Base-by-base conservation (phyloP, 1,140 invertebrate species). In the Hestina assimilis region DNA sequence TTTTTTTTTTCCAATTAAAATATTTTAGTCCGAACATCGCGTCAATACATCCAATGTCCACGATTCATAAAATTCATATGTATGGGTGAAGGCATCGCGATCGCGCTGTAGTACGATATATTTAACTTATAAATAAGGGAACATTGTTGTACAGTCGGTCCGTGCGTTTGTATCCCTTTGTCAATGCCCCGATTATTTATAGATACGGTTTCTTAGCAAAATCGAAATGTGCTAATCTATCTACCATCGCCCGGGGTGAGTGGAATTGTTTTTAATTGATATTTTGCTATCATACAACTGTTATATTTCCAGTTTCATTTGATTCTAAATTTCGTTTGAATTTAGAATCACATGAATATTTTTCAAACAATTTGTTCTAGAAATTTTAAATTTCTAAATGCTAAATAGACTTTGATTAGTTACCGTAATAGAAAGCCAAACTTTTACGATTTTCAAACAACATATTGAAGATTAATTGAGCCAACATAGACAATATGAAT, bases 21-120 rank as follows among this genome's bases (percentile, higher is more conserved):
- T 53, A 24, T 41, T 58, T 35, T 58, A 43, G 23, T 4, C 23
- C 7, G 0, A 55, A 41, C 15, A 60, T 12, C 56, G 12, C 31
- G 72, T 87, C 83, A 59, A 79, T 19, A 0, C 53, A 40, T 48
- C 23, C 52, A 4, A 3, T 73, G 59, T 60, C 40, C 69, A 48
- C 50, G 66, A 70, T 82, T 87, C 81, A 79, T 83, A 83, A 87
- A 83, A 87, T 79, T 83, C 83, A 81, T 83, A 80, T 81, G 77
- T 76, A 85, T 70, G 72, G 72, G 72, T 78, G 78, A 83, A 82
- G 73, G 68, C 72, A 76, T 56, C 55, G 63, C 66, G 66, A 76
- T 73, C 70, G 64, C 65, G 69, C 70, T 67, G 69, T 69, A 75
- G 69, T 77, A 62, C 68, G 58, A 71, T 75, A 81, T 76, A 85